Evolutionary conservation across 2,888 invertebrate species (phyloP).

Genomic region (Lepidochrysops patricia): DNA sequence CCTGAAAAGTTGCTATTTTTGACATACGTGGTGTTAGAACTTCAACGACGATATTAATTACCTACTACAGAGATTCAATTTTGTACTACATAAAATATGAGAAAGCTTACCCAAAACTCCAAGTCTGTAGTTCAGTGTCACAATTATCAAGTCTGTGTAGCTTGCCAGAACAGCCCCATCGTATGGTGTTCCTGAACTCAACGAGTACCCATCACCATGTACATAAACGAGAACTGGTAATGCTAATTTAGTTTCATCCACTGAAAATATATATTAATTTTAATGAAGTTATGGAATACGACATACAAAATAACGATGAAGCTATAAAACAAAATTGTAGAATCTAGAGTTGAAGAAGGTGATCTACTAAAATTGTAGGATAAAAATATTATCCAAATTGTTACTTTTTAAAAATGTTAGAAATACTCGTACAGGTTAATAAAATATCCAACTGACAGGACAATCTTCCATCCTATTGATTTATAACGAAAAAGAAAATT

Average conservation of each 20-base stretch:
- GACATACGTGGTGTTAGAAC: too few relatives aligned
- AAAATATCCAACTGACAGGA: not conserved
- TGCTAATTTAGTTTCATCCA: conserved; percentile 68
- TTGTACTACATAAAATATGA: too few relatives aligned
- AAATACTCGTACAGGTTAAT: too few relatives aligned
- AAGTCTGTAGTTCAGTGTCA: conserved; percentile 96
- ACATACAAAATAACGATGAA: too few relatives aligned
- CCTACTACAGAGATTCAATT: too few relatives aligned
- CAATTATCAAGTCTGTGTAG: conserved; percentile 92
- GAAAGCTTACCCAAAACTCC: conserved; percentile 89
- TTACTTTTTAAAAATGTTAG: too few relatives aligned
- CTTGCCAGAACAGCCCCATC: conserved; percentile 95
- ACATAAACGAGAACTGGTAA: conserved; percentile 88
- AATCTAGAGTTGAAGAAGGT: too few relatives aligned
- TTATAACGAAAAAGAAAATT: not conserved
- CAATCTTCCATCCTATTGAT: not conserved
- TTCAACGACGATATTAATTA: too few relatives aligned
- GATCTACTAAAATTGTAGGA: too few relatives aligned
- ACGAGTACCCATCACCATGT: conserved; percentile 92
- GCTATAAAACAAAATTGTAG: too few relatives aligned
- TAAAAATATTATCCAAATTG: too few relatives aligned
- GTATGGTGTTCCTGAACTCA: conserved; percentile 96
- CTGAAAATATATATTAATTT: conserved; percentile 44
- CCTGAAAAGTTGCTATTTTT: too few relatives aligned
- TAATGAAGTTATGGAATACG: not conserved